Evolutionary conservation across 2,888 invertebrate species (phyloP).

Genomic region (Trypoxylon attenuatum): DNA sequence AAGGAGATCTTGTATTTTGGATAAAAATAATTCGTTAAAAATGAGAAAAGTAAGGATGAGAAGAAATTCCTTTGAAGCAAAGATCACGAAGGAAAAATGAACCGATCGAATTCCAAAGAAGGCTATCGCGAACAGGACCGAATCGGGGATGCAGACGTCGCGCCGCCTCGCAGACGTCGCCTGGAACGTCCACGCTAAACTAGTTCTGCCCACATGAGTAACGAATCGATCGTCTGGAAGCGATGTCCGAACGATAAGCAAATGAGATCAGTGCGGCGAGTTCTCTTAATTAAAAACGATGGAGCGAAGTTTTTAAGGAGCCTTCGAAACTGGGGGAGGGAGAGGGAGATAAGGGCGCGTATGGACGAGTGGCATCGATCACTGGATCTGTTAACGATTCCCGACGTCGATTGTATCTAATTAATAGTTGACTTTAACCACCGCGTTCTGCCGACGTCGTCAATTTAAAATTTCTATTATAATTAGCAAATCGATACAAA

Average conservation of each 20-base stretch:
- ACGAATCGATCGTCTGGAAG: slow-evolving; percentile 22
- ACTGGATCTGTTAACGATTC: slow-evolving; percentile 29
- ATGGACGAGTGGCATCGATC: slow-evolving; percentile 50
- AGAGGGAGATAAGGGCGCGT: slow-evolving; percentile 25
- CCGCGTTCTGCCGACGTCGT: slow-evolving; percentile 18
- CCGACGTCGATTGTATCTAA: slow-evolving; percentile 38
- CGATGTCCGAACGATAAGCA: slow-evolving; percentile 45
- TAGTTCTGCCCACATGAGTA: slow-evolving; percentile 33
- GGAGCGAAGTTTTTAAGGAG: slow-evolving; percentile 32
- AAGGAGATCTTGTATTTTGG: too few species aligned
- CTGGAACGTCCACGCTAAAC: too few species aligned
- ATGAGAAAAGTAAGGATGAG: too few species aligned
- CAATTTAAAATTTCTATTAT: slow-evolving; percentile 23
- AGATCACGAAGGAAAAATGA: too few species aligned
- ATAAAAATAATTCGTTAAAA: too few species aligned
- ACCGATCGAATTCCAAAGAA: slow-evolving; percentile 9
- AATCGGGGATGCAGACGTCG: slow-evolving; percentile 28
- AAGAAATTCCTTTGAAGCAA: too few species aligned
- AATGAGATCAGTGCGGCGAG: slow-evolving; percentile 43
- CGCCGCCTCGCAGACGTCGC: too few species aligned
- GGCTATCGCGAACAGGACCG: slow-evolving; percentile 4
- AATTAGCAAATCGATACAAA: slow-evolving; percentile 40
- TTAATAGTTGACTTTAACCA: slow-evolving; percentile 35
- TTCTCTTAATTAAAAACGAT: slow-evolving; percentile 60
- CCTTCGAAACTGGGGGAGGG: too few species aligned